phyloP scores from a whole-genome alignment of 2,113 vertebrate genomes.

The Chiloscyllium plagiosum region DNA sequence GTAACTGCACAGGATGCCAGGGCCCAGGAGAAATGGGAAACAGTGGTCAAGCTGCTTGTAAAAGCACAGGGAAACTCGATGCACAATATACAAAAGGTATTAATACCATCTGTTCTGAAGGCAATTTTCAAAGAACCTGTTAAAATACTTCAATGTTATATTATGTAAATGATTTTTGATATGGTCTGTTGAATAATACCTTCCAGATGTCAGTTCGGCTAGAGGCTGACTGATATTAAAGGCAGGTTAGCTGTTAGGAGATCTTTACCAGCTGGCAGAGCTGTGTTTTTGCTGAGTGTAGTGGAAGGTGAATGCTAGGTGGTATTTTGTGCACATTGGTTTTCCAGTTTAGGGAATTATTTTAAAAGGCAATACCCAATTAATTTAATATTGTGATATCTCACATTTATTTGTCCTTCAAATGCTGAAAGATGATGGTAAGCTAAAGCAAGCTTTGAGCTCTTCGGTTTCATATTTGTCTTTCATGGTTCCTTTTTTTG shows the following conservation, averaged over 20 bases:
- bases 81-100: constrained; percentile 63
- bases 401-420: neutral
- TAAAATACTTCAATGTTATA: constrained; percentile 50
- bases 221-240: constrained; percentile 60
- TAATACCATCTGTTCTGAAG: constrained; percentile 20
- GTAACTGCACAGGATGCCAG: constrained; percentile 63
- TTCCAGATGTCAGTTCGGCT: constrained; percentile 67
- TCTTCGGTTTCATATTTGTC: neutral
- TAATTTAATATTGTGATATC: neutral
- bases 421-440: neutral
- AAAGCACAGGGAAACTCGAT: constrained; percentile 50
- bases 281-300: constrained; percentile 48
- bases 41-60: constrained; percentile 67
- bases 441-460: neutral
- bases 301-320: constrained; percentile 50
- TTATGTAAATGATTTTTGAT: constrained; percentile 58
- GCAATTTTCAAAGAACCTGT: neutral
- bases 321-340: constrained; percentile 64
- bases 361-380: neutral
- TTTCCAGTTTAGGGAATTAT: constrained; percentile 45
- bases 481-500: no score
- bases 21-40: constrained; percentile 64
- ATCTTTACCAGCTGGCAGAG: constrained; percentile 56
- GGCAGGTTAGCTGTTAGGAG: constrained; percentile 54
- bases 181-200: constrained; percentile 64